A percentile compares a stretch with the other conserved stretches of the same genome.
phyloP scores from a whole-genome alignment of 2,888 invertebrate genomes.

The Sturmia bella region DNA sequence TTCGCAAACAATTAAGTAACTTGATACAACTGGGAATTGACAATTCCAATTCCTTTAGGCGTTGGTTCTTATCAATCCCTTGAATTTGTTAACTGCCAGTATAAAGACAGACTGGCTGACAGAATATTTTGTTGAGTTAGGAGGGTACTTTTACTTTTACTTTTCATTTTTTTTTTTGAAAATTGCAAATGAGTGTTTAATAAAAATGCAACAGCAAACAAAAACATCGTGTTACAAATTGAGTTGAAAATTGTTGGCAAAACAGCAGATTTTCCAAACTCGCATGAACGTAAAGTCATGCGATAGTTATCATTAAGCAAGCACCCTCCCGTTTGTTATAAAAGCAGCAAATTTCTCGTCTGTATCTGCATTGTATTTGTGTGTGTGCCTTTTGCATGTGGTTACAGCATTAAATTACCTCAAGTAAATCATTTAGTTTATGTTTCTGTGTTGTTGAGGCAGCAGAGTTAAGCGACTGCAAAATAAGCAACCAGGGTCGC shows the following conservation, averaged over 20 bases:
- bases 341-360: background rate
- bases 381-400: constrained; percentile 43
- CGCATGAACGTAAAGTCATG: constrained; percentile 35
- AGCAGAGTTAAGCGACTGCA: background rate
- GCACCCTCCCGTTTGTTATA: constrained; percentile 34
- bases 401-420: constrained; percentile 66
- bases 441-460: background rate
- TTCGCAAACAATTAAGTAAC: constrained; percentile 72
- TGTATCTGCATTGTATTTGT: background rate
- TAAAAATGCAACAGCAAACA: constrained; percentile 39
- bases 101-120: constrained; percentile 3
- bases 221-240: constrained; percentile 42
- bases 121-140: constrained; percentile 14
- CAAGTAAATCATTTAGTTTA: constrained; percentile 54
- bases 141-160: constrained; percentile 47
- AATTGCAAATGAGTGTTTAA: constrained; percentile 35
- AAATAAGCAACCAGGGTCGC: constrained; percentile 47
- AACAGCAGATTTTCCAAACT: constrained; percentile 44
- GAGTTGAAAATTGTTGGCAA: constrained; percentile 64
- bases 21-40: constrained; percentile 75
- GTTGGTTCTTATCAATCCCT: constrained; percentile 52
- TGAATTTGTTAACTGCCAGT: constrained; percentile 38
- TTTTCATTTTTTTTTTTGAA: background rate
- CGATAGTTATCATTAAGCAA: constrained; percentile 65
- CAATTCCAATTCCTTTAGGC: constrained; percentile 68